Evolutionary conservation across 2,888 invertebrate species (phyloP).

Genomic region (Drosophila melanosoma): DNA sequence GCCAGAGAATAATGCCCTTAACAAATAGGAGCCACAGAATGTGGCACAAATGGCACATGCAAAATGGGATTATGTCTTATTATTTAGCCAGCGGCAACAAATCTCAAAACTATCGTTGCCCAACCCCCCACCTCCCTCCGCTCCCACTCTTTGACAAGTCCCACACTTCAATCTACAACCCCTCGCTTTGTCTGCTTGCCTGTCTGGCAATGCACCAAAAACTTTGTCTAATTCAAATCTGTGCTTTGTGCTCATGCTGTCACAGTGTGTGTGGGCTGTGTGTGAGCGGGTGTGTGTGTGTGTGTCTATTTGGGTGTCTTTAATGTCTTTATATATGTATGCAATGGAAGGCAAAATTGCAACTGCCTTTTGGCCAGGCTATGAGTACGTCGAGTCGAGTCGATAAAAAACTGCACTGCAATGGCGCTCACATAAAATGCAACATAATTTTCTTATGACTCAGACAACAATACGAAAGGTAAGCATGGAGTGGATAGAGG

Average conservation of each 20-base stretch:
- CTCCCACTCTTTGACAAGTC: background rate
- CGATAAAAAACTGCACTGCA: slow-evolving; percentile 67
- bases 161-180: background rate
- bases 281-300: background rate
- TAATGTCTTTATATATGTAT: slow-evolving; percentile 68
- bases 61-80: slow-evolving; percentile 53
- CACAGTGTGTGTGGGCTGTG: slow-evolving; percentile 1
- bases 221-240: slow-evolving; percentile 24
- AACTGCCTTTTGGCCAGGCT: slow-evolving; percentile 42
- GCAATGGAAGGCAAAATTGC: slow-evolving; percentile 56
- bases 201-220: slow-evolving; percentile 68
- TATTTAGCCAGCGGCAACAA: slow-evolving; percentile 52
- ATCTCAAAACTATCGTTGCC: slow-evolving; percentile 24
- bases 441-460: slow-evolving; percentile 81
- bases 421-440: slow-evolving; percentile 73
- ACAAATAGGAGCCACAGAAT: slow-evolving; percentile 3
- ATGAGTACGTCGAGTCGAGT: slow-evolving; percentile 18
- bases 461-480: slow-evolving; percentile 36
- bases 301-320: slow-evolving; percentile 39
- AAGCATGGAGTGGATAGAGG: background rate
- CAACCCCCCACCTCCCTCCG: no score
- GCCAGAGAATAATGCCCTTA: background rate
- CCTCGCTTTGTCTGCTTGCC: slow-evolving; percentile 35
- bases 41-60: slow-evolving; percentile 18
- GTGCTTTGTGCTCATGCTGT: background rate